These are phyloP conservation scores for Dinoponera quadriceps DNA, from an alignment of 1,140 invertebrate genomes.

Conservation along the genomic window DNA sequence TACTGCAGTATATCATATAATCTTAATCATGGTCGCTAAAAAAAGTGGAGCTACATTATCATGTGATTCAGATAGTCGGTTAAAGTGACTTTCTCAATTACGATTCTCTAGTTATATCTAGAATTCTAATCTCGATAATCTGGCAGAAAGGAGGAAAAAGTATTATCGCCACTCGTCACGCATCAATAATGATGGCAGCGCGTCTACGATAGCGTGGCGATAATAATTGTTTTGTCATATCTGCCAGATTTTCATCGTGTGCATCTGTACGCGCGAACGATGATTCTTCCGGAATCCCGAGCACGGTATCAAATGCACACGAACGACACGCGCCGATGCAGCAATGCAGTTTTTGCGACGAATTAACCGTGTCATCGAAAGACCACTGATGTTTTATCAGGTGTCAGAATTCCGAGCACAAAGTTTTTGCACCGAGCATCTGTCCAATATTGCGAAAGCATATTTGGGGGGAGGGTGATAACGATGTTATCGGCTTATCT, in stretches of 20 bases:
- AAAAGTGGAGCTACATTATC: too few species aligned
- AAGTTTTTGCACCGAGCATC: slow-evolving; percentile 11
- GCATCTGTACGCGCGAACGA: not conserved
- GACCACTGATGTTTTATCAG: slow-evolving; percentile 20
- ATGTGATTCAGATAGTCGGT: too few species aligned
- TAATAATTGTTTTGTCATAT: too few species aligned
- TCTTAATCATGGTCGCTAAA: too few species aligned
- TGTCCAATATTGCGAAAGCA: not conserved
- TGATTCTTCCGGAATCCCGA: slow-evolving; percentile 2
- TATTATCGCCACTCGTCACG: slow-evolving; percentile 2
- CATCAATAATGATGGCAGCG: too few species aligned
- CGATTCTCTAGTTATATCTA: too few species aligned
- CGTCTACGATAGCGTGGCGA: too few species aligned
- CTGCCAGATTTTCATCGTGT: slow-evolving; percentile 20
- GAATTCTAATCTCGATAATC: not conserved
- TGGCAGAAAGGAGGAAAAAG: not conserved
- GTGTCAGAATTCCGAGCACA: not conserved
- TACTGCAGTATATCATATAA: too few species aligned
- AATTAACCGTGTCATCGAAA: slow-evolving; percentile 34
- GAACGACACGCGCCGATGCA: not conserved
- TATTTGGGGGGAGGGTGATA: not conserved
- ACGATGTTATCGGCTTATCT: not conserved
- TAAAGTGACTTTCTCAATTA: too few species aligned
- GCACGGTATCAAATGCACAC: not conserved
- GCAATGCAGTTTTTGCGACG: slow-evolving; percentile 18